A percentile compares a stretch with the other conserved stretches of the same genome.
These are phyloP conservation scores for Miniopterus natalensis DNA, from an alignment of 2,113 vertebrate genomes.

Conservation along the genomic window DNA sequence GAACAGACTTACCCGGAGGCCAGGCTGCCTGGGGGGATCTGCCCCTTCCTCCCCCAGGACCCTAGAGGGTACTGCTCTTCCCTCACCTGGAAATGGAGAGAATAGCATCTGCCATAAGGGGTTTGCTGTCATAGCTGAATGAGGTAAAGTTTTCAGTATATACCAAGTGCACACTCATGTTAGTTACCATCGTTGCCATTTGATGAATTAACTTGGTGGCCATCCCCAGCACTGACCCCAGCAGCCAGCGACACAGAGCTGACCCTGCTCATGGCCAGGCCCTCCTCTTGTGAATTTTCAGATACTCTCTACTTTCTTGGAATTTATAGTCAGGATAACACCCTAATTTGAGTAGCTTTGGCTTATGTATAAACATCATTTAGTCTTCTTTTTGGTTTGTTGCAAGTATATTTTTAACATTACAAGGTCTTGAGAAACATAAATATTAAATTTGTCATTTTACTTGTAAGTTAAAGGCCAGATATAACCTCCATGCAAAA, in stretches of 20 bases:
- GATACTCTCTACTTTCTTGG: background rate
- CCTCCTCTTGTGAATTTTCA: background rate
- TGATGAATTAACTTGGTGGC: constrained; percentile 3
- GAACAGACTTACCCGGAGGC: background rate
- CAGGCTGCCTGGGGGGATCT: background rate
- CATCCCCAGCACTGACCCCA: background rate
- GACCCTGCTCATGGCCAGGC: background rate
- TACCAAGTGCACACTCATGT: background rate
- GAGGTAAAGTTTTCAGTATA: constrained; percentile 10
- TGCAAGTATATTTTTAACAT: background rate
- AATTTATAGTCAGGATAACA: background rate
- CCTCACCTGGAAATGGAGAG: background rate
- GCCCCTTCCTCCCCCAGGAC: background rate
- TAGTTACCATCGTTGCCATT: background rate
- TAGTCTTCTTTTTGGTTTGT: background rate
- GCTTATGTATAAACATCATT: background rate
- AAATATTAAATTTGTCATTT: constrained; percentile 24
- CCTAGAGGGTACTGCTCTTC: background rate
- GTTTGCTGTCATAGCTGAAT: background rate
- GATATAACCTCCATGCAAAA: background rate
- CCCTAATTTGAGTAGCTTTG: background rate
- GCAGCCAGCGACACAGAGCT: background rate
- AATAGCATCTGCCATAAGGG: background rate
- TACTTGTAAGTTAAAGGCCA: constrained; percentile 3
- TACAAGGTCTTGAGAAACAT: constrained; percentile 20